These are phyloP conservation scores for Diploptera punctata DNA, from an alignment of 2,888 invertebrate genomes.

Conservation along the genomic window DNA sequence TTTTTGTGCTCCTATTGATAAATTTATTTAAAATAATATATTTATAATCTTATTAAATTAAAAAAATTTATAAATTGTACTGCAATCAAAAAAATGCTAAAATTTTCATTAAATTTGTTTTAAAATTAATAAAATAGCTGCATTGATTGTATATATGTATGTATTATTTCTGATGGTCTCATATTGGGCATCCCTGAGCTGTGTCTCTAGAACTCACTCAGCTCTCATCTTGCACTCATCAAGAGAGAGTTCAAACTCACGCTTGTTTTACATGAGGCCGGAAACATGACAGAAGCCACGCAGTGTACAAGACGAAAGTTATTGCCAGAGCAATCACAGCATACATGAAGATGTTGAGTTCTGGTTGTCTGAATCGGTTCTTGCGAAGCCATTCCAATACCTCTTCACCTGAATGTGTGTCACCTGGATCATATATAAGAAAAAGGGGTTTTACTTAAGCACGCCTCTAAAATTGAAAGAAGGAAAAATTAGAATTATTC, in stretches of 20 bases:
- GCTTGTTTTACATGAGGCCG: constrained; percentile 65
- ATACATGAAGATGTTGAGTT: constrained; percentile 94
- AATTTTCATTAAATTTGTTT: too few relatives aligned
- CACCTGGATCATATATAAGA: constrained; percentile 63
- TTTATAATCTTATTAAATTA: too few relatives aligned
- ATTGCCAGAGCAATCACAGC: constrained; percentile 84
- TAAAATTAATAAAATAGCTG: too few relatives aligned
- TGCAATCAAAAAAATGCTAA: too few relatives aligned
- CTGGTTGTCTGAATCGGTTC: constrained; percentile 91
- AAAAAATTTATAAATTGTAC: too few relatives aligned
- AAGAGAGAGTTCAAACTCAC: constrained; percentile 33
- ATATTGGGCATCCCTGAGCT: constrained; percentile 26
- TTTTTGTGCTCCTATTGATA: too few relatives aligned
- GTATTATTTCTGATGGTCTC: too few relatives aligned
- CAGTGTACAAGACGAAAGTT: constrained; percentile 88
- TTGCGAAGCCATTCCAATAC: constrained; percentile 93
- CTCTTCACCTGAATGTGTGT: constrained; percentile 81
- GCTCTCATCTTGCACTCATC: neutral
- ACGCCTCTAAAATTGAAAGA: too few relatives aligned
- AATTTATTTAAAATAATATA: too few relatives aligned
- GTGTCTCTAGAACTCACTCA: constrained; percentile 9
- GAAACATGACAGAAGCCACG: constrained; percentile 90
- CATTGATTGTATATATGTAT: too few relatives aligned
- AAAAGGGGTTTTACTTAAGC: too few relatives aligned
- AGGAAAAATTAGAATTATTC: too few relatives aligned